phyloP scores from a whole-genome alignment of 2,113 vertebrate species.

The Entomyzon cyanotis region DNA sequence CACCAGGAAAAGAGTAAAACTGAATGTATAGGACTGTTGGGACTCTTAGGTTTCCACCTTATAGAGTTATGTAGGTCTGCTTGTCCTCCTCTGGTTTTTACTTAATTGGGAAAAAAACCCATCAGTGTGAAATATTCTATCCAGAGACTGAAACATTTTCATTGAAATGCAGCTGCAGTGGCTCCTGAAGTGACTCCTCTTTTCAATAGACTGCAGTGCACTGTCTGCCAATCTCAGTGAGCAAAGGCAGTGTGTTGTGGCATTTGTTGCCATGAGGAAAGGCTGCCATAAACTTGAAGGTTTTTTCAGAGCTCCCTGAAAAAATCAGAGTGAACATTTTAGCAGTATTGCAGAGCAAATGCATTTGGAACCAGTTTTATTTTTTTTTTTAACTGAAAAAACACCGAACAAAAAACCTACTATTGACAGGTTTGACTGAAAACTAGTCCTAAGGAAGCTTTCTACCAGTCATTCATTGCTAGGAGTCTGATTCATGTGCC shows the following conservation, averaged over 20 bases:
- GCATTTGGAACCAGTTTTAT: neutral
- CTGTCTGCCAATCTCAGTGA: neutral
- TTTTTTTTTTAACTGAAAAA: neutral
- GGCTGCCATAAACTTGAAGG: neutral
- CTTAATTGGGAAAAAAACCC: neutral
- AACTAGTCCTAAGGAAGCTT: neutral
- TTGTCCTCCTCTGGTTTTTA: neutral
- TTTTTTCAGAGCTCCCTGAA: neutral
- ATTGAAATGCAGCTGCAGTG: neutral
- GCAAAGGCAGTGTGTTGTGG: neutral
- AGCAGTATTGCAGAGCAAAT: neutral
- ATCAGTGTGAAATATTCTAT: neutral
- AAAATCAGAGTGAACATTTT: neutral
- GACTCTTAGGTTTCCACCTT: neutral
- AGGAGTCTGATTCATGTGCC: slow-evolving; percentile 10
- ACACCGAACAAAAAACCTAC: rapidly evolving
- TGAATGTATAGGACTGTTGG: neutral
- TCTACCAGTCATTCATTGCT: slow-evolving; percentile 53
- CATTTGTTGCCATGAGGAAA: neutral
- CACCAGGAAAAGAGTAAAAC: neutral
- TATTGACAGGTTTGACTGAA: neutral
- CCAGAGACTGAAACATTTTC: neutral
- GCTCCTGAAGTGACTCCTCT: neutral
- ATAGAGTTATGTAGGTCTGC: neutral
- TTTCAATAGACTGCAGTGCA: neutral